A percentile compares a stretch with the other conserved stretches of the same genome.
These are phyloP conservation scores for Ophion ventricosus DNA, from an alignment of 2,888 invertebrate species.

Conservation along the genomic window DNA sequence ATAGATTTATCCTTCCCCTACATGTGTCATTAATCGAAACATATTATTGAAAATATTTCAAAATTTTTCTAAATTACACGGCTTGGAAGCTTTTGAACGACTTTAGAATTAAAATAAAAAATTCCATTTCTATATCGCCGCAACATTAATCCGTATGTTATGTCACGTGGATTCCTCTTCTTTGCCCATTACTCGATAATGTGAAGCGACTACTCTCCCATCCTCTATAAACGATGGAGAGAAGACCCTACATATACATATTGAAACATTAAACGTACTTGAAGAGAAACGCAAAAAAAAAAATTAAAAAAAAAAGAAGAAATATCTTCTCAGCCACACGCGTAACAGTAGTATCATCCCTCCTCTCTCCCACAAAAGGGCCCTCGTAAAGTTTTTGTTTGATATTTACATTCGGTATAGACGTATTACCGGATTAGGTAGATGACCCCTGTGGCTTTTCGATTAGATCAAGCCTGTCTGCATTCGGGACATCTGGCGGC, in stretches of 20 bases:
- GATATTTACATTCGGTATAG: conserved; percentile 60
- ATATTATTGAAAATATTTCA: too few relatives aligned
- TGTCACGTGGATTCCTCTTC: background rate
- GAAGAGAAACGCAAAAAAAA: background rate
- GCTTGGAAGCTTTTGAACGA: too few relatives aligned
- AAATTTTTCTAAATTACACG: too few relatives aligned
- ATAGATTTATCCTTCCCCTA: too few relatives aligned
- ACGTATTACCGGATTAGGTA: conserved; percentile 80
- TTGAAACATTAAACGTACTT: conserved; percentile 59
- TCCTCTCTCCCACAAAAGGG: conserved; percentile 7
- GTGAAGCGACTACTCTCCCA: background rate
- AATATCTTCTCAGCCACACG: background rate
- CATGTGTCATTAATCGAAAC: too few relatives aligned
- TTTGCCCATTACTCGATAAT: conserved; percentile 3
- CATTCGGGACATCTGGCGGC: conserved; percentile 77
- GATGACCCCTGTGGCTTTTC: conserved; percentile 80
- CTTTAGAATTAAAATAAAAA: conserved; percentile 26
- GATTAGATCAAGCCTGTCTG: conserved; percentile 77
- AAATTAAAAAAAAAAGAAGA: too few relatives aligned
- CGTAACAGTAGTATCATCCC: conserved; percentile 22
- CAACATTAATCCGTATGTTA: background rate
- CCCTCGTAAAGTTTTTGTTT: conserved; percentile 15
- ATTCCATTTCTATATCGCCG: background rate
- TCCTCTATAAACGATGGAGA: background rate
- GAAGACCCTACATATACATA: conserved; percentile 47